These are phyloP conservation scores for Zoanthus solanderi DNA, from an alignment of 92 coral and sea anemone species.

Conservation along the genomic window DNA sequence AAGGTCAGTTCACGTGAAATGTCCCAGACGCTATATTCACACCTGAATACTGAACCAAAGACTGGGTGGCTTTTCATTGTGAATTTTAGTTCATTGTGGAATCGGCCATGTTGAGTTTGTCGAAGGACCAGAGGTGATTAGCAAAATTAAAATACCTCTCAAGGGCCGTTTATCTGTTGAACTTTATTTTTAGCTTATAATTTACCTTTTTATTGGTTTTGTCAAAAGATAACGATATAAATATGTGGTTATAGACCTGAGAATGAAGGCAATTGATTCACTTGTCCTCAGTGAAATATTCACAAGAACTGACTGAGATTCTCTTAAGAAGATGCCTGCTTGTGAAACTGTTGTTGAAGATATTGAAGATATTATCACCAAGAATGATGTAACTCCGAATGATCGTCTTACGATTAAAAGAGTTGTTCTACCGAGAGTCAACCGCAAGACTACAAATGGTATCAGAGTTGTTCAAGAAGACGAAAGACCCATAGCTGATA, in stretches of 20 bases:
- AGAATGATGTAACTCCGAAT: conserved; percentile 83
- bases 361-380: conserved; percentile 91
- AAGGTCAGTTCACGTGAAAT: too few species aligned
- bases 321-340: conserved; percentile 62
- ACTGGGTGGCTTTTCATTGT: too few species aligned
- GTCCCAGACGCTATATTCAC: too few species aligned
- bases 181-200: too few species aligned
- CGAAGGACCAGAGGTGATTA: too few species aligned
- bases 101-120: too few species aligned
- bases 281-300: not conserved
- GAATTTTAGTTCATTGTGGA: too few species aligned
- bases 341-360: conserved; percentile 84
- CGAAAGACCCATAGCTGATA: conserved; percentile 83
- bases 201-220: too few species aligned
- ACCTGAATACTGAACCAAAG: too few species aligned
- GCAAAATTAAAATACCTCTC: too few species aligned
- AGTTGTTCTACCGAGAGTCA: conserved; percentile 75
- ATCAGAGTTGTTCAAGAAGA: not conserved
- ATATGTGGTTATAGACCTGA: not conserved
- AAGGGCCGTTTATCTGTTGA: too few species aligned
- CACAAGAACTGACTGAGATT: not conserved
- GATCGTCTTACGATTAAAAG: conserved; percentile 75
- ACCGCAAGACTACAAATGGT: conserved; percentile 32
- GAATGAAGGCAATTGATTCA: not conserved
- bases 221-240: too few species aligned